These are phyloP conservation scores for Heterochromis multidens DNA, from an alignment of 2,113 vertebrate species.

Conservation along the genomic window DNA sequence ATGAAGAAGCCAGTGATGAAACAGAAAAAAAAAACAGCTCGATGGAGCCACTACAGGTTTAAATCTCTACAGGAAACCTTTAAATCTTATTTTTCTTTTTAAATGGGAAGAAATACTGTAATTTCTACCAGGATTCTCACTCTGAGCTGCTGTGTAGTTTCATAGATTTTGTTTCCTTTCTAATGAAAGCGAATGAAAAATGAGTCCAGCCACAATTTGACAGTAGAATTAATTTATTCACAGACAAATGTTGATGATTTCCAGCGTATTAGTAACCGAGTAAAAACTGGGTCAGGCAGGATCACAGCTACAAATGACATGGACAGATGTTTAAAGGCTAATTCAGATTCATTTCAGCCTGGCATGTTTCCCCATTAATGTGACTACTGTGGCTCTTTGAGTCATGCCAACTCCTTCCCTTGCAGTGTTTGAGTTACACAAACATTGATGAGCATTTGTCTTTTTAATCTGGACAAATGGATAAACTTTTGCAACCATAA, in stretches of 20 bases:
- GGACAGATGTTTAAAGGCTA: neutral
- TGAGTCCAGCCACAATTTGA: neutral
- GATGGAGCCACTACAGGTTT: neutral
- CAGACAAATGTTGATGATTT: conserved; percentile 18
- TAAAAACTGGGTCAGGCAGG: conserved; percentile 5
- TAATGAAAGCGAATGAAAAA: neutral
- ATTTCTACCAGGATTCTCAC: neutral
- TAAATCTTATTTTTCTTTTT: no score
- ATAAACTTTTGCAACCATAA: no score
- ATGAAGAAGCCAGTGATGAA: neutral
- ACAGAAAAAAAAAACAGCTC: neutral
- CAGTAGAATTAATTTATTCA: conserved; percentile 53
- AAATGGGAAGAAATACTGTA: neutral
- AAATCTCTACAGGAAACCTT: neutral
- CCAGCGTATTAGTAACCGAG: neutral
- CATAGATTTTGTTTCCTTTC: neutral
- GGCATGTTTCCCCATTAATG: neutral
- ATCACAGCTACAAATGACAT: conserved; percentile 4
- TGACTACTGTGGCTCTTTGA: neutral
- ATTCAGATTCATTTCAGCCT: neutral
- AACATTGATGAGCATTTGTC: no score
- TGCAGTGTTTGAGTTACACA: no score
- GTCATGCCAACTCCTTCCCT: no score
- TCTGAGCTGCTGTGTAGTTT: neutral
- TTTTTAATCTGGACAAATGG: no score